A percentile compares a stretch with the other conserved stretches of the same genome.
Evolutionary conservation across 2,113 vertebrate genomes (phyloP).

Genomic region (Pyxicephalus adspersus): DNA sequence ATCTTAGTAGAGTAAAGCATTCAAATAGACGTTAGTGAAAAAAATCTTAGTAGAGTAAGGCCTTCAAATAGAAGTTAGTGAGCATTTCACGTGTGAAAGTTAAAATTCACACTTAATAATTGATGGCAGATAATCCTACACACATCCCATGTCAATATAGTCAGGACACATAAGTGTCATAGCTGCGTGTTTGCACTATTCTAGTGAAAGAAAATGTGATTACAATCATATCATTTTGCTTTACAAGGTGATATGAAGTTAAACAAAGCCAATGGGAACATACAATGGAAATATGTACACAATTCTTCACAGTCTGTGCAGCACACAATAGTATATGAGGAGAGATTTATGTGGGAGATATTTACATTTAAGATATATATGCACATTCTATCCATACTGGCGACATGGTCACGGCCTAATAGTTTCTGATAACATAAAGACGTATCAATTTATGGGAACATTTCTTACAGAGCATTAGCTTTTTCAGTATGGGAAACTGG

Average conservation of each 20-base stretch:
- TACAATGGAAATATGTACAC: conserved; percentile 23
- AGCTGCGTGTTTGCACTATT: neutral
- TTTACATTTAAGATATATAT: neutral
- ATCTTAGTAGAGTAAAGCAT: too few relatives aligned
- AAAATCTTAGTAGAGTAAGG: too few relatives aligned
- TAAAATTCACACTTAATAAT: neutral
- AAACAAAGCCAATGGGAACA: neutral
- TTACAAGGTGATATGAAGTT: conserved; percentile 3
- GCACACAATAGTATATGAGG: conserved; percentile 11
- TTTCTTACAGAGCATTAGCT: neutral
- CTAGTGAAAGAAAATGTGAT: neutral
- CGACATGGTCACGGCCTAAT: neutral
- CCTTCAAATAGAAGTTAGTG: too few relatives aligned
- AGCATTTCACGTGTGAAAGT: conserved; percentile 22
- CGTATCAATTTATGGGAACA: neutral
- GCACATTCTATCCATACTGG: conserved; percentile 20
- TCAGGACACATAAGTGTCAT: conserved; percentile 17
- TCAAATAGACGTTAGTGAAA: too few relatives aligned
- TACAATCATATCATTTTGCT: conserved; percentile 14
- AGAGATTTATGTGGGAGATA: conserved; percentile 30
- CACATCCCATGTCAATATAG: neutral
- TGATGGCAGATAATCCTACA: neutral
- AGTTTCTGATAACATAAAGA: neutral
- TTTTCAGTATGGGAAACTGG: too few relatives aligned
- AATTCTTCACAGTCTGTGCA: neutral